A percentile compares a stretch with the other conserved stretches of the same genome.
These are phyloP conservation scores for Cephus pygmeus DNA, from an alignment of 2,888 invertebrate species.

Conservation along the genomic window DNA sequence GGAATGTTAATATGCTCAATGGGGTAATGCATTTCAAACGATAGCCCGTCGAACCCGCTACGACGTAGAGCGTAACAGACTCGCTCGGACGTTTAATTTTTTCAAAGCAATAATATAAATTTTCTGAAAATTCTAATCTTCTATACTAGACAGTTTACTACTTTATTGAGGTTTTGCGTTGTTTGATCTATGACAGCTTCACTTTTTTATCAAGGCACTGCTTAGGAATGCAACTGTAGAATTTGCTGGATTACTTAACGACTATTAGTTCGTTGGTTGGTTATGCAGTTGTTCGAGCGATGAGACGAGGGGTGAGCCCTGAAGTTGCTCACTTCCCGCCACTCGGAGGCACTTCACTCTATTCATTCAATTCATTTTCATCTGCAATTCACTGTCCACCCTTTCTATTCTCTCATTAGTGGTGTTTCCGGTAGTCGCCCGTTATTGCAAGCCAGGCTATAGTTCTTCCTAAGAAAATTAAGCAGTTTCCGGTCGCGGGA, in stretches of 20 bases:
- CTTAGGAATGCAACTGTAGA: background rate
- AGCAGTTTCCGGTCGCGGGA: conserved; percentile 34
- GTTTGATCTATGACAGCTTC: background rate
- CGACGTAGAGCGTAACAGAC: background rate
- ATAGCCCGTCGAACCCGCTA: conserved; percentile 17
- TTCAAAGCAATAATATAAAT: background rate
- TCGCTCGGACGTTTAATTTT: background rate
- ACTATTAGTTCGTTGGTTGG: background rate
- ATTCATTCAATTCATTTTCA: conserved; percentile 65
- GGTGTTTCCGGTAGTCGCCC: conserved; percentile 56
- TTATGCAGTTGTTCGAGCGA: conserved; percentile 2
- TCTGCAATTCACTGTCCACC: conserved; percentile 59
- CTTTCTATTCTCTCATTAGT: conserved; percentile 61
- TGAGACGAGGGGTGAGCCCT: conserved; percentile 14
- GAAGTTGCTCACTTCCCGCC: conserved; percentile 64
- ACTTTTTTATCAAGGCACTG: background rate
- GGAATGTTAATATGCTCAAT: conserved; percentile 38
- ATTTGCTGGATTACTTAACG: background rate
- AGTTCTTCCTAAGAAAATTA: conserved; percentile 55
- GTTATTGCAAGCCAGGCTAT: conserved; percentile 20
- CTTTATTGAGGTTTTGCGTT: background rate
- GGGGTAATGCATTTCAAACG: conserved; percentile 24
- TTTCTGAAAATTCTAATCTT: background rate
- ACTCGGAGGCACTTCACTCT: conserved; percentile 60
- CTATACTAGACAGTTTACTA: background rate